phyloP scores from a whole-genome alignment of 1,140 invertebrate genomes.

The Hetaerina americana region DNA sequence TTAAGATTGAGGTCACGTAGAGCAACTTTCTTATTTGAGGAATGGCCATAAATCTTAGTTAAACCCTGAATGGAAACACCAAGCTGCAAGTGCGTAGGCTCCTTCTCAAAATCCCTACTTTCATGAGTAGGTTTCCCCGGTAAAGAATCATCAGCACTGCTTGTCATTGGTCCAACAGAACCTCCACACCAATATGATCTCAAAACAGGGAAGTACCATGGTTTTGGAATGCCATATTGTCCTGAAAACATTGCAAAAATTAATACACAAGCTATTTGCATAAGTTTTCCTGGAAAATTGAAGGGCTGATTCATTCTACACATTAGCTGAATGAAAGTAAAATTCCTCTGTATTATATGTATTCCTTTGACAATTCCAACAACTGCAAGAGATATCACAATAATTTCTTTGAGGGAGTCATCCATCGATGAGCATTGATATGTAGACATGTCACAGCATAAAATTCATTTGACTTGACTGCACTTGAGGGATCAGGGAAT shows the following conservation, averaged over 20 bases:
- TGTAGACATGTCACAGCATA: too few relatives aligned
- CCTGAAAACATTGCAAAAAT: constrained; percentile 21
- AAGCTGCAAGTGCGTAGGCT: constrained; percentile 7
- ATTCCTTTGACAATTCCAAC: too few relatives aligned
- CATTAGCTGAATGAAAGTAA: too few relatives aligned
- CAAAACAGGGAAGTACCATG: constrained; percentile 36
- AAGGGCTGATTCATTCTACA: too few relatives aligned
- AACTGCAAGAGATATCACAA: too few relatives aligned
- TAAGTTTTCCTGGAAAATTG: too few relatives aligned
- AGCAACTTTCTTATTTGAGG: constrained; percentile 10
- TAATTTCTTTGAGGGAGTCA: too few relatives aligned
- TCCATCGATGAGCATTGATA: too few relatives aligned
- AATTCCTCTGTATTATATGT: too few relatives aligned
- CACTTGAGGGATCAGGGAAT: too few relatives aligned
- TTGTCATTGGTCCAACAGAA: not conserved
- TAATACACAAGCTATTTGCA: too few relatives aligned
- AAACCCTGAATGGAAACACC: constrained; percentile 12
- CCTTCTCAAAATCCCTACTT: constrained; percentile 10
- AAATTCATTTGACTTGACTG: too few relatives aligned
- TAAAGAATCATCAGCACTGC: not conserved
- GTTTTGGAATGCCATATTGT: constrained; percentile 32
- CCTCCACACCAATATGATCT: constrained; percentile 39
- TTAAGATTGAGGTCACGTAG: constrained; percentile 11
- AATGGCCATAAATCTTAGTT: constrained; percentile 8
- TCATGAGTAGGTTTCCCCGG: not conserved